These are phyloP conservation scores for Molossus molossus DNA, from an alignment of 2,797 vertebrate genomes.

Conservation along the genomic window DNA sequence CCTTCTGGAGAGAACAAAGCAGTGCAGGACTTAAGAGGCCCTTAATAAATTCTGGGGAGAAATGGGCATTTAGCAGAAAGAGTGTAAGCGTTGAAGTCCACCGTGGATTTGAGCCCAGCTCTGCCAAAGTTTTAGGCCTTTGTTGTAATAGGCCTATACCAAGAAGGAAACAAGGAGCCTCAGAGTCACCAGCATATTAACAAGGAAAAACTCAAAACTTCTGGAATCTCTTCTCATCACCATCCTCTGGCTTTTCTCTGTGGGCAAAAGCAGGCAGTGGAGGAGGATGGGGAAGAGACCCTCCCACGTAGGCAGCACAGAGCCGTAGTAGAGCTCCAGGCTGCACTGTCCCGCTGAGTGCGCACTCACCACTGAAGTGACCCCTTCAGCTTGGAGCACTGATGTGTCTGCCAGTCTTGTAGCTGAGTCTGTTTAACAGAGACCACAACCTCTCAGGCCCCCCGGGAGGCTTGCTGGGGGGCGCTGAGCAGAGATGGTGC, in stretches of 20 bases:
- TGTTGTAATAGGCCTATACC: neutral
- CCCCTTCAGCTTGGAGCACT: neutral
- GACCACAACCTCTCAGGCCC: neutral
- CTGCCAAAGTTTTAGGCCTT: slow-evolving; percentile 9
- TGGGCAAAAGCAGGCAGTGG: neutral
- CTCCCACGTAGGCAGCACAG: neutral
- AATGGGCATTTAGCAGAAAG: neutral
- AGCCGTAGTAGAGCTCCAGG: neutral
- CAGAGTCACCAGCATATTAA: neutral
- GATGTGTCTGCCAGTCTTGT: slow-evolving; percentile 74
- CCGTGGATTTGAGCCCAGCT: neutral
- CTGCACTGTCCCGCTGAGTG: slow-evolving; percentile 28
- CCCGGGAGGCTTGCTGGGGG: neutral
- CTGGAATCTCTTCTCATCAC: neutral
- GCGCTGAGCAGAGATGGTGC: neutral
- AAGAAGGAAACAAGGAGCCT: neutral
- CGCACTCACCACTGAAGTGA: slow-evolving; percentile 68
- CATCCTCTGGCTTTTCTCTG: neutral
- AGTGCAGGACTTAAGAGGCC: neutral
- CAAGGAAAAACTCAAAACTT: slow-evolving; percentile 30
- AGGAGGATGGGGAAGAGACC: neutral
- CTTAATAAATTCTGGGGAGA: slow-evolving; percentile 11
- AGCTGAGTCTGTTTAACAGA: slow-evolving; percentile 81
- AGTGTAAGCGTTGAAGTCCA: neutral
- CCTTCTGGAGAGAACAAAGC: slow-evolving; percentile 21